Base-by-base conservation (phyloP, 2,113 vertebrate genomes). In the Xiphophorus hellerii region DNA sequence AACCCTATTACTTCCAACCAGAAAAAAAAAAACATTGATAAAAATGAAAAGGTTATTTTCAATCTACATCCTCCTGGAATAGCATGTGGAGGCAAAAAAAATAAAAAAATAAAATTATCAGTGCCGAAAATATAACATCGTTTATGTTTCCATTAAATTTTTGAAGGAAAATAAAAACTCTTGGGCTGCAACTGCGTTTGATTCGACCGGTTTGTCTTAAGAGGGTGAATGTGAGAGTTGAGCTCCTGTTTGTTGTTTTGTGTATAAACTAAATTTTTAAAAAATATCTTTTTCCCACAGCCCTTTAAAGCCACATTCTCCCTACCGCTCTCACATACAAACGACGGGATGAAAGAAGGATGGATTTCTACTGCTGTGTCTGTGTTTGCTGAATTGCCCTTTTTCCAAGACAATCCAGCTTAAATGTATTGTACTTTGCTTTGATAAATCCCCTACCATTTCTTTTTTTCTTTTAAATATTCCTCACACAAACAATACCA, bases 341-440 rank as follows among this genome's bases (percentile, higher is more conserved):
- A 92, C 83, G 74, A 67, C 62, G 39, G 79, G 74, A 82, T 89
- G 67, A 90, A 89, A 86, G 84, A 74, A 62, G 72, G 77, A 69
- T 54, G 74, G 82, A 81, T 90, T 87, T 81, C 12, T 7, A 74
- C 77, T 87, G 76, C 86, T 90, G 86, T 87, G 77, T 85, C 82
- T 84, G 78, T 76, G 61, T 88, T 86, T 91, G 84, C 88, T 88
- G 88, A 81, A 80, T 86, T 80, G 76, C 77, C 72, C 71, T 64
- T 86, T 90, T 87, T 69, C 73, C 77, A 74, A 86, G 78, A 90
- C 84, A 90, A 87, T 86, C 86, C 86, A 85, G 83, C 91, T 89
- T 85, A 92, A 80, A 83, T 25, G 74, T 75, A 77, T 84, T 87
- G 82, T 81, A 35, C 78, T 89, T 69, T 70, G 42, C 73, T 87